Percentiles rank a stretch among this genome's conserved stretches.
These are phyloP conservation scores for Enteromius unitaeniatus DNA, from an alignment of 2,797 vertebrate genomes.

Conservation along the genomic window DNA sequence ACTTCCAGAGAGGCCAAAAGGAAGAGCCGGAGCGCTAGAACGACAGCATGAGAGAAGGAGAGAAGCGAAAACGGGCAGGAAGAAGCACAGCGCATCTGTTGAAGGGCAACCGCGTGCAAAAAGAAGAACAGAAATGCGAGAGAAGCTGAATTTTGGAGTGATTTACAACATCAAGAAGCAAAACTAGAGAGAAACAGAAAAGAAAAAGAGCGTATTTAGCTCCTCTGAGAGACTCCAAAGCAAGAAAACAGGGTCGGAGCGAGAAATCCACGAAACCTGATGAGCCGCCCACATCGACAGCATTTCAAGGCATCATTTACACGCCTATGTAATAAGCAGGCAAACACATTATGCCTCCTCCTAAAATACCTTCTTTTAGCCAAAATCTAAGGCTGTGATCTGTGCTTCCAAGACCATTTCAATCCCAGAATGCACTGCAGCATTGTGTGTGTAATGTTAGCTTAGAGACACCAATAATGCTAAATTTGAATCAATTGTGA, in stretches of 20 bases:
- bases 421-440: not conserved
- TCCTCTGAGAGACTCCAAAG: not conserved
- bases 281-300: not conserved
- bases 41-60: conserved; percentile 50
- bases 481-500: not conserved
- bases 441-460: not conserved
- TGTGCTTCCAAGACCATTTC: not conserved
- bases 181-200: not conserved
- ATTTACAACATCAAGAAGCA: not conserved
- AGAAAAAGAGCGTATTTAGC: not conserved
- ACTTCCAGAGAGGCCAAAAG: conserved; percentile 78
- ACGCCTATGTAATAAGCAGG: conserved; percentile 1
- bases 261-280: not conserved
- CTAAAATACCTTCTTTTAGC: not conserved
- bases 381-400: conserved; percentile 1
- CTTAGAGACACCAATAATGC: not conserved
- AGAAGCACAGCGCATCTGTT: not conserved
- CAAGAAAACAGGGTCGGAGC: not conserved
- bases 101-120: not conserved
- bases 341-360: not conserved
- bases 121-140: not conserved
- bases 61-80: not conserved
- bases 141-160: not conserved
- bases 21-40: conserved; percentile 46
- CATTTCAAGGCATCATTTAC: not conserved